phyloP scores from a whole-genome alignment of 1,140 invertebrate species.

The Macrosteles quadrilineatus region DNA sequence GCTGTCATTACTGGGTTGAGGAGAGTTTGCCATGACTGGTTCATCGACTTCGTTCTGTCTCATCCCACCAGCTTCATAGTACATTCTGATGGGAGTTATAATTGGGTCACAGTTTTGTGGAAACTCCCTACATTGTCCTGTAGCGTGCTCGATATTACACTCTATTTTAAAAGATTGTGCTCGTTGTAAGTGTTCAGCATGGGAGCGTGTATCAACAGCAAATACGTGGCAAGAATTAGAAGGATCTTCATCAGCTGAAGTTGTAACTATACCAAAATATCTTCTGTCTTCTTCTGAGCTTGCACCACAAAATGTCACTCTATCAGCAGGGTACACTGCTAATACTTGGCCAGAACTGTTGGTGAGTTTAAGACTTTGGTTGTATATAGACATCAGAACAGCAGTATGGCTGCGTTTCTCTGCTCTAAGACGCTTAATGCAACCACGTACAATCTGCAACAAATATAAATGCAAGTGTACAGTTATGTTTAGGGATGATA shows the following conservation, averaged over 20 bases:
- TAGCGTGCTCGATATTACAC: constrained; percentile 70
- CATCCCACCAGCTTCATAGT: constrained; percentile 53
- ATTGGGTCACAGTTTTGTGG: constrained; percentile 86
- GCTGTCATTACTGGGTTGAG: constrained; percentile 79
- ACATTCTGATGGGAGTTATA: constrained; percentile 63
- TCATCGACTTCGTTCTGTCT: constrained; percentile 45
- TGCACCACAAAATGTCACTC: constrained; percentile 87
- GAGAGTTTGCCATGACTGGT: constrained; percentile 64
- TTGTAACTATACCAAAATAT: constrained; percentile 91
- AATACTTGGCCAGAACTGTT: constrained; percentile 61
- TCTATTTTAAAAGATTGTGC: constrained; percentile 75
- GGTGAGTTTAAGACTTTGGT: constrained; percentile 74
- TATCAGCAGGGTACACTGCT: constrained; percentile 81
- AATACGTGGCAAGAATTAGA: constrained; percentile 96
- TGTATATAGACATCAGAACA: constrained; percentile 81
- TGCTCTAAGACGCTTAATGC: constrained; percentile 83
- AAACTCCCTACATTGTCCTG: constrained; percentile 81
- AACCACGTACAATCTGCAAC: constrained; percentile 67
- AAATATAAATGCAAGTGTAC: not conserved
- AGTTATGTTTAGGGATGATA: too few relatives aligned
- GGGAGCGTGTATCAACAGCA: constrained; percentile 86
- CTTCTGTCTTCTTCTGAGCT: constrained; percentile 87
- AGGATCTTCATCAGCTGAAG: constrained; percentile 57
- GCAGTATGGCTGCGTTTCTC: constrained; percentile 87
- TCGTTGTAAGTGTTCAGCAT: constrained; percentile 72